Percentiles rank a stretch among this genome's conserved stretches.
Conservation (phyloP, 2,888 invertebrate species). For the Enchytraeus crypticus region DNA sequence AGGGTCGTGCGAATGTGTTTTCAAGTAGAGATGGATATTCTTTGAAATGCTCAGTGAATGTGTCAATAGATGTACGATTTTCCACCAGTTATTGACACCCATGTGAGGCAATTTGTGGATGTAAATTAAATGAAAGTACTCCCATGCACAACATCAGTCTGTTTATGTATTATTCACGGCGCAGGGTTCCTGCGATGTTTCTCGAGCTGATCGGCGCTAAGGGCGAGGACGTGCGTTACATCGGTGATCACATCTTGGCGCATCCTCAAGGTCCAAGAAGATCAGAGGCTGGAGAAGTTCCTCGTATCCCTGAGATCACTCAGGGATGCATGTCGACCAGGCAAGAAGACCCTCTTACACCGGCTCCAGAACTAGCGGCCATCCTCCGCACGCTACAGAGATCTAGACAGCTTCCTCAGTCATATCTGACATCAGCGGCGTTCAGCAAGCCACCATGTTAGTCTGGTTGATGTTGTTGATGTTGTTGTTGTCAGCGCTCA, state of each 20-base stretch:
- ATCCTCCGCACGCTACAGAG: constrained; percentile 89
- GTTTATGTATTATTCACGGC: too few relatives aligned
- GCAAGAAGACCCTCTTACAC: constrained; percentile 84
- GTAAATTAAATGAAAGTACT: too few relatives aligned
- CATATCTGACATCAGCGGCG: constrained; percentile 84
- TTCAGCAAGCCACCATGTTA: constrained; percentile 72
- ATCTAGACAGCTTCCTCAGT: constrained; percentile 85
- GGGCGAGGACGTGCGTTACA: constrained; percentile 93
- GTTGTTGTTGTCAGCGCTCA: too few relatives aligned
- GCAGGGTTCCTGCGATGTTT: constrained; percentile 77
- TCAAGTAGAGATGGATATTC: too few relatives aligned
- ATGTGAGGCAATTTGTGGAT: too few relatives aligned
- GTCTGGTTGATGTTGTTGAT: too few relatives aligned
- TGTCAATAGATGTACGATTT: too few relatives aligned
- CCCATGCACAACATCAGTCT: too few relatives aligned
- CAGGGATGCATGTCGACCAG: constrained; percentile 93
- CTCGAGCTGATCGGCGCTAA: constrained; percentile 89
- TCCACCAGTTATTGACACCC: too few relatives aligned
- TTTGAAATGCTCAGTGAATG: too few relatives aligned
- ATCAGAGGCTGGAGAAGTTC: constrained; percentile 89
- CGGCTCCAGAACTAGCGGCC: constrained; percentile 80
- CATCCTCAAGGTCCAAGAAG: constrained; percentile 68
- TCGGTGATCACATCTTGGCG: constrained; percentile 99
- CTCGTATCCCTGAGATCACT: constrained; percentile 94
- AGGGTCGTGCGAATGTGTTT: too few relatives aligned